Evolutionary conservation across 1,140 invertebrate genomes (phyloP).

Genomic region (Trissolcus basalis): DNA sequence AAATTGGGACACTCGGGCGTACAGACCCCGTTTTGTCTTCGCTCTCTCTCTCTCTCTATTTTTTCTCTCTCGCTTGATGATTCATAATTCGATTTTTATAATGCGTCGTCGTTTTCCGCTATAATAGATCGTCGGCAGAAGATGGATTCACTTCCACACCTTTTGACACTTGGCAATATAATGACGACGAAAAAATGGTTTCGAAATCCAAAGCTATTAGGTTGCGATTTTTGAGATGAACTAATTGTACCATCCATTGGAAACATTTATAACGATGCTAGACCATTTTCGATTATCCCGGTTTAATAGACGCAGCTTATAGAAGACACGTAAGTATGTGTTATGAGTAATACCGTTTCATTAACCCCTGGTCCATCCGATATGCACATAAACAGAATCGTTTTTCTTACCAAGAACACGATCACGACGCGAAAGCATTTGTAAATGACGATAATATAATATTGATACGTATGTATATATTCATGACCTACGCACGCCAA

Average conservation of each 20-base stretch:
- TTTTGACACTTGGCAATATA: neutral
- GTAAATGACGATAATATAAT: constrained; percentile 54
- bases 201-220: no score
- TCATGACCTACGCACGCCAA: constrained; percentile 4
- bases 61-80: constrained; percentile 12
- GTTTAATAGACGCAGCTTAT: constrained; percentile 64
- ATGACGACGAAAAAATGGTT: no score
- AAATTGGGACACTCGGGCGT: constrained; percentile 34
- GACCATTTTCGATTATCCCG: constrained; percentile 41
- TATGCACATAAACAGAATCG: constrained; percentile 70
- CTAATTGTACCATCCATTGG: no score
- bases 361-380: constrained; percentile 61
- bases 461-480: neutral
- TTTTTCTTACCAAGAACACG: constrained; percentile 59
- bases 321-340: constrained; percentile 60
- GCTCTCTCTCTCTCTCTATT: neutral
- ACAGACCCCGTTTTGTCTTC: constrained; percentile 18
- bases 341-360: constrained; percentile 69
- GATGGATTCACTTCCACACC: constrained; percentile 10
- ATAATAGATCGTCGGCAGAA: constrained; percentile 15
- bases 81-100: constrained; percentile 37
- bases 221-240: no score
- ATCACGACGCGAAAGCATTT: constrained; percentile 63
- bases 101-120: constrained; percentile 16
- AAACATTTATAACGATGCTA: no score